Base-by-base conservation (phyloP, 2,888 invertebrate genomes). In the Scotopteryx bipunctaria region DNA sequence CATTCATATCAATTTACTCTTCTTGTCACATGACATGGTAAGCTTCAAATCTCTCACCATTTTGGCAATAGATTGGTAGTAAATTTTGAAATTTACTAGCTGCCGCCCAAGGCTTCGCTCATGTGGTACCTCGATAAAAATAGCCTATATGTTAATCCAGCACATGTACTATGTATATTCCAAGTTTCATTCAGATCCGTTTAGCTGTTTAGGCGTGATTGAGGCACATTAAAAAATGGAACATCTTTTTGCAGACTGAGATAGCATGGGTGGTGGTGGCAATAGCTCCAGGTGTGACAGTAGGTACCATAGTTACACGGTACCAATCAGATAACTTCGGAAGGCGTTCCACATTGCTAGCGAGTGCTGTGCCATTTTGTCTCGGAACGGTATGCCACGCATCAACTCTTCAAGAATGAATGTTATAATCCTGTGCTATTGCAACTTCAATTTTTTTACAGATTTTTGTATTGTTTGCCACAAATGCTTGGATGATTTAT, bases 401-500 rank as follows among this genome's bases (percentile, higher is more conserved):
- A 27, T 11, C 16, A 41, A 16, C 14, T 23, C 4, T 13, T 13
- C 2, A 8, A 13, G 11, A 5, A 14, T 9, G 3, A 11, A 13
- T 16, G 3, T 5, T n/a, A n/a, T n/a, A n/a, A n/a, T n/a, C n/a
- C n/a, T n/a, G n/a, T n/a, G n/a, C n/a, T n/a, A n/a, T n/a, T n/a
- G n/a, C n/a, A n/a, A n/a, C n/a, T n/a, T n/a, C n/a, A n/a, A n/a
- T 47, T 53, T 11, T 45, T 17, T 78, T 78, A 19, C 73, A 87
- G 86, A 53, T 90, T 2, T 64, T 91, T 16, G 79, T 88, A 11
- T 65, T 86, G 3, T 60, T 75, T 4, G 83, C 86, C 0, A 69
- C 71, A 40, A 73, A 76, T 3, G 79, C 88, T 0, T 89, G 87
- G 76, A 63, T 86, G 47, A 69, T 92, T 3, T 91, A 82, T 58